Base-by-base conservation (phyloP, 2,888 invertebrate species). In the Alviniconcha strummeri region DNA sequence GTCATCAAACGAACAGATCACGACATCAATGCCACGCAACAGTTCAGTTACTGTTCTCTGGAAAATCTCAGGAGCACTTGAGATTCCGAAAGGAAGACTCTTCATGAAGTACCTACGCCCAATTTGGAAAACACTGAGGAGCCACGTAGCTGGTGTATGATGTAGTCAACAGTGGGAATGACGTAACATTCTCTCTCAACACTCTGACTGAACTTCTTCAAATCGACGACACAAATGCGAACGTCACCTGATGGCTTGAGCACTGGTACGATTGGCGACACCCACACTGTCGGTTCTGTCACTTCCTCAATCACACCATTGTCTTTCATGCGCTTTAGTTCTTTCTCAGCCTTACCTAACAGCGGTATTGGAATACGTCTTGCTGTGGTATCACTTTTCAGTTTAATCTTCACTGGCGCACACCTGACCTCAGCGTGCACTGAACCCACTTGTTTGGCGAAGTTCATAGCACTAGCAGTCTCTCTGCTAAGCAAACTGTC, bases 141-240 rank as follows among this genome's bases (percentile, higher is more conserved):
- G 55, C 78, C 69, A n/a, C 17, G 11, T 36, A 83, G 78, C 60
- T 77, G 54, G 36, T 56, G 74, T 13, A 83, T 60, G n/a, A 83
- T 15, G 67, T 83, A 55, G 6, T 79, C 83, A 36, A 69, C 5
- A 11, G 60, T 83, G 19, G 71, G 79, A 9, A 79, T 17, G 5
- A 64, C 17, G n/a, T 69, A 60, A 0, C 69, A n/a, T 52, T 75
- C 74, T 36, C 78, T 11, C 64, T 78, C 60, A 2, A 78, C 17
- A 5, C 36, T 13, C 60, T 57, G 64, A 52, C 60, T 78, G 7
- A 78, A 55, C 8, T 64, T 60, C 64, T 78, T 78, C 5, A 36
- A 64, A 15, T 78, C n/a, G n/a, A n/a, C 78, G 2, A 36, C 60
- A 13, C 78, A 78, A 8, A 78, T 78, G 15, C 64, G 54, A 0